A percentile compares a stretch with the other conserved stretches of the same genome.
Conservation (phyloP, 2,888 invertebrate genomes). For the Yponomeuta plumbellus region DNA sequence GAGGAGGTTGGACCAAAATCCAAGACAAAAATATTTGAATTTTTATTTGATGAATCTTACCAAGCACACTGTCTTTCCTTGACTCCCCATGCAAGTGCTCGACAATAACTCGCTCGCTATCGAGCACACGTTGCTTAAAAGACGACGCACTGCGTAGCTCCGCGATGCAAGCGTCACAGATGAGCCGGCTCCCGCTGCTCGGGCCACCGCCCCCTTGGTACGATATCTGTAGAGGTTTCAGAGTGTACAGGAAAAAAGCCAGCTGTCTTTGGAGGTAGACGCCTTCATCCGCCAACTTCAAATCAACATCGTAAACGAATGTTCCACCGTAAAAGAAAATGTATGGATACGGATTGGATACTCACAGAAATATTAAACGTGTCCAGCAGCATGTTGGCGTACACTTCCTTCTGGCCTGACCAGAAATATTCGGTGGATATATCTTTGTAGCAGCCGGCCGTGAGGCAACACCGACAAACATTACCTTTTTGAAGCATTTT, state of each 20-base stretch:
- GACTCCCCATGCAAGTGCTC: not conserved
- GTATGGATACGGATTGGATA: not conserved
- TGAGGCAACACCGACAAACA: conserved; percentile 32
- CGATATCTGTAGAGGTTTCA: conserved; percentile 25
- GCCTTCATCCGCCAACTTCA: too few relatives aligned
- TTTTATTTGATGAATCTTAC: not conserved
- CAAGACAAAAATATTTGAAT: too few relatives aligned
- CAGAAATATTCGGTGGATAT: conserved; percentile 23
- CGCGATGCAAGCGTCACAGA: conserved; percentile 29
- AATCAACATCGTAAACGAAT: too few relatives aligned
- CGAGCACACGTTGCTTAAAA: conserved; percentile 28
- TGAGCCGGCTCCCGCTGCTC: conserved; percentile 23
- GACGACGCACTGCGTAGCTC: conserved; percentile 25
- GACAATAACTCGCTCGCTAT: conserved; percentile 21
- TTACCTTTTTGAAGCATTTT: conserved; percentile 9
- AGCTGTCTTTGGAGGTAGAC: too few relatives aligned
- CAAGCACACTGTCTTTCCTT: not conserved
- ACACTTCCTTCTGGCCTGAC: conserved; percentile 15
- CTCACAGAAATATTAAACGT: conserved; percentile 35
- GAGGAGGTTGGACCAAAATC: too few relatives aligned
- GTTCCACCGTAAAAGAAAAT: too few relatives aligned
- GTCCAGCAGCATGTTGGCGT: conserved; percentile 20
- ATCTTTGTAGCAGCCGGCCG: conserved; percentile 29
- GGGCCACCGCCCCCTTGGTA: conserved; percentile 20
- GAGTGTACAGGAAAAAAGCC: not conserved